Evolutionary conservation across 2,113 vertebrate species (phyloP), one percentile per base, ranked within the genome.

Genomic region (Circaetus gallicus): DNA sequence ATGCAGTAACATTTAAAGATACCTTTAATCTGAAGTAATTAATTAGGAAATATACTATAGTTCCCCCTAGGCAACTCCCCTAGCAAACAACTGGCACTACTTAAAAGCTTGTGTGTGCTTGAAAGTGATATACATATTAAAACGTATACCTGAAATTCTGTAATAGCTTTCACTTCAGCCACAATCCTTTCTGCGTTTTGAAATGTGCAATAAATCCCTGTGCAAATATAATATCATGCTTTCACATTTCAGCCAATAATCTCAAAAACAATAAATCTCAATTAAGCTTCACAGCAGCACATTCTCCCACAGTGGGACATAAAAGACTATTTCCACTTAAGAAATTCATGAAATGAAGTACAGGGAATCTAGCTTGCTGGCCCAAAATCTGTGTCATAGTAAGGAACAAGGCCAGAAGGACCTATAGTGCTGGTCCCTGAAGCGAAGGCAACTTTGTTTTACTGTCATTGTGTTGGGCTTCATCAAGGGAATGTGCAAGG

Each of bases 21-120:
- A 86, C n/a, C 86, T 97, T 94, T 82, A 90, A 79, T 96, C 71
- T 80, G 55, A 82, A 90, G 72, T 90, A 72, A 78, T 84, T 95
- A 91, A 90, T 95, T 93, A 89, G 83, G 69, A 86, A 96, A 78
- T 70, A 74, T 20, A 40, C n/a, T 40, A 16, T 8, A 80, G 74
- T 71, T 70, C 19, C 13, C 92, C 55, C 29, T 50, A 42, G 43
- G 87, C 66, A 82, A 67, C 83, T 69, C 62, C 59, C 20, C 55
- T 32, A 69, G 94, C 86, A 94, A 96, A 84, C 40, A 50, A 66
- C 62, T 81, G 62, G 34, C 47, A 25, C 25, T 34, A 31, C 80
- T 80, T 93, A 86, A 91, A 96, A 95, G 45, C 74, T 72, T 63
- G 13, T 21, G 21, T 82, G 66, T 63, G 63, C 42, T 69, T 86